Evolutionary conservation across 2,888 invertebrate species (phyloP).

Genomic region (Melangyna quadrimaculata): DNA sequence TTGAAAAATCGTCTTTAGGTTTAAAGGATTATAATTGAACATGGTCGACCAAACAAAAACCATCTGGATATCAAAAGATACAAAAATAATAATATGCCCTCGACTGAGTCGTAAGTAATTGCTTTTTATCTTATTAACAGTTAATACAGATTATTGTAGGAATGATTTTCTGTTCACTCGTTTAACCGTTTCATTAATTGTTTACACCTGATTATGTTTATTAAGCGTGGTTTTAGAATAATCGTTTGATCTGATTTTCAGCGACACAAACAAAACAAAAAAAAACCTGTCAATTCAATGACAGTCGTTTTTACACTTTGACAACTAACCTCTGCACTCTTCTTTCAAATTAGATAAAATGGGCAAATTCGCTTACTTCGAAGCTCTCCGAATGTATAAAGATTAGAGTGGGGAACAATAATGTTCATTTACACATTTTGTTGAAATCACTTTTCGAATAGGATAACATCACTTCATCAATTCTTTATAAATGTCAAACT

Average conservation of each 20-base stretch:
- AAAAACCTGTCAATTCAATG: neutral
- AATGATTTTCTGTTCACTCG: neutral
- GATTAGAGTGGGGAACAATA: too few species aligned
- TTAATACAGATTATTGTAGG: neutral
- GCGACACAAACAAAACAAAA: neutral
- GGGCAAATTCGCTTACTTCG: too few species aligned
- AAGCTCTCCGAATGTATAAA: too few species aligned
- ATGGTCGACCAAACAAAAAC: conserved; percentile 23
- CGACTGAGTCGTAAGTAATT: neutral
- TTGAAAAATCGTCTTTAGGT: conserved; percentile 12
- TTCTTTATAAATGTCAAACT: too few species aligned
- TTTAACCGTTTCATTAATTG: neutral
- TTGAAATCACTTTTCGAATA: too few species aligned
- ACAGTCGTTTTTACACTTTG: too few species aligned
- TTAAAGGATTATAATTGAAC: conserved; percentile 2
- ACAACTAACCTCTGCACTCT: too few species aligned
- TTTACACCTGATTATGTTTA: too few species aligned
- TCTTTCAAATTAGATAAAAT: too few species aligned
- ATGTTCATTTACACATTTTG: too few species aligned
- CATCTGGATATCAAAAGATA: conserved; percentile 41
- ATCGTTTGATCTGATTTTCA: neutral
- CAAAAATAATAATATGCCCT: neutral
- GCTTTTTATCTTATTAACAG: neutral
- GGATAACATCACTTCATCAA: too few species aligned
- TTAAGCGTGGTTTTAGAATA: neutral